A percentile compares a stretch with the other conserved stretches of the same genome.
These are phyloP conservation scores for Pemphredon lugubris DNA, from an alignment of 2,888 invertebrate genomes.

Conservation along the genomic window DNA sequence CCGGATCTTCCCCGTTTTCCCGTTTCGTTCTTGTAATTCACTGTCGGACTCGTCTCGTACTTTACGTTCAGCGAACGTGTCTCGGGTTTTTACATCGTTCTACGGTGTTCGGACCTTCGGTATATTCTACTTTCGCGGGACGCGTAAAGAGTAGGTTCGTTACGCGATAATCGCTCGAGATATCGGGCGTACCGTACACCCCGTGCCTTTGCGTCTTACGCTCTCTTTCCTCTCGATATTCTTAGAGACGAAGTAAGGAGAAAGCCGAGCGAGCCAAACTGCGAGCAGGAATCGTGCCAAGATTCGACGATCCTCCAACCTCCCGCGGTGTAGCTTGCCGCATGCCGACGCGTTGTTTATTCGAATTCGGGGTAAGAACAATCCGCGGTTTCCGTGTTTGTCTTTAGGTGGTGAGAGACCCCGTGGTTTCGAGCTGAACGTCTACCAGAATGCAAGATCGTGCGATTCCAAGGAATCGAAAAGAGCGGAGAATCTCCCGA, in stretches of 20 bases:
- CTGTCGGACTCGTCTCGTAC: not conserved
- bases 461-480: constrained; percentile 4
- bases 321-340: constrained; percentile 45
- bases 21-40: not conserved
- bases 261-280: constrained; percentile 46
- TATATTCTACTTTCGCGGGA: too few relatives aligned
- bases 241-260: constrained; percentile 25
- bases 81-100: too few relatives aligned
- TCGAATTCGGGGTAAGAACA: constrained; percentile 62
- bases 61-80: too few relatives aligned
- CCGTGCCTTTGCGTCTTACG: too few relatives aligned
- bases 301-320: constrained; percentile 67
- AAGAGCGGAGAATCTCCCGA: constrained; percentile 11
- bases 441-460: constrained; percentile 43
- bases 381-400: constrained; percentile 61
- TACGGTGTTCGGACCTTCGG: too few relatives aligned
- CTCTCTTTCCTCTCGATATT: constrained; percentile 26
- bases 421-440: constrained; percentile 29
- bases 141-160: constrained; percentile 1
- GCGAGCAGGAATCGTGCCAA: constrained; percentile 73
- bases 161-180: too few relatives aligned
- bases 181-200: too few relatives aligned
- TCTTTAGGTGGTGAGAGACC: constrained; percentile 54
- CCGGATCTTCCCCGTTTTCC: not conserved
- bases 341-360: constrained; percentile 65